Percentiles rank a stretch among this genome's conserved stretches.
These are phyloP conservation scores for Labeo calbasu DNA, from an alignment of 2,797 vertebrate species.

Conservation along the genomic window DNA sequence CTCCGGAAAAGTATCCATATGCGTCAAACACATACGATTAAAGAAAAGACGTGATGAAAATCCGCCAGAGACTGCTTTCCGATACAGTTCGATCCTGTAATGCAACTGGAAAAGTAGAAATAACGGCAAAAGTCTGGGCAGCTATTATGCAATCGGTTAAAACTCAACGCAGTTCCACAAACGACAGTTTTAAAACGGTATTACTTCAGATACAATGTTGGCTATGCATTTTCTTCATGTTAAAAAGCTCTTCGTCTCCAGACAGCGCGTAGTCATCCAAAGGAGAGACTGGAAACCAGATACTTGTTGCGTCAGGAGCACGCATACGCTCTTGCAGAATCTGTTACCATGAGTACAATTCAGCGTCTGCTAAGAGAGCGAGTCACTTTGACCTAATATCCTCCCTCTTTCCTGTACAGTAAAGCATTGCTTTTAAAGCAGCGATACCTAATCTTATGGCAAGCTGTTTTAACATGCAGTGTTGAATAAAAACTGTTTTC, in stretches of 20 bases:
- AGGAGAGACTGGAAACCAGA: constrained; percentile 44
- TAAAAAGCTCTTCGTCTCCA: constrained; percentile 7
- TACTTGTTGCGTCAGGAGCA: constrained; percentile 62
- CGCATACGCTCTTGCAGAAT: constrained; percentile 54
- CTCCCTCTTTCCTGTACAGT: constrained; percentile 46
- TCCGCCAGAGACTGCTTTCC: constrained; percentile 3
- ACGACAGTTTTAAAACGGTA: neutral
- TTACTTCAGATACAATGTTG: constrained; percentile 27
- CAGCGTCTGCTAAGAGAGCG: constrained; percentile 34
- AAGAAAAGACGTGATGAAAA: constrained; percentile 4
- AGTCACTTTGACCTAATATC: constrained; percentile 39
- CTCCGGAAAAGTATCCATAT: constrained; percentile 60
- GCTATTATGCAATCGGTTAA: constrained; percentile 49
- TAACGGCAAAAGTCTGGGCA: constrained; percentile 44
- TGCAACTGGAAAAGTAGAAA: constrained; percentile 35
- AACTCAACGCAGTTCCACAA: constrained; percentile 29
- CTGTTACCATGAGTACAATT: constrained; percentile 51
- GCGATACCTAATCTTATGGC: neutral
- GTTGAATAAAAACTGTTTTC: neutral
- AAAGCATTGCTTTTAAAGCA: neutral
- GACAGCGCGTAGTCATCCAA: constrained; percentile 45
- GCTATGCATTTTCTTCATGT: constrained; percentile 12
- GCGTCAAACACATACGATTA: constrained; percentile 49
- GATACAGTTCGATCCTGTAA: constrained; percentile 24
- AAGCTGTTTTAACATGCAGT: neutral